Evolutionary conservation across 2,888 invertebrate species (phyloP).

Genomic region (Cryptus viduatorius): DNA sequence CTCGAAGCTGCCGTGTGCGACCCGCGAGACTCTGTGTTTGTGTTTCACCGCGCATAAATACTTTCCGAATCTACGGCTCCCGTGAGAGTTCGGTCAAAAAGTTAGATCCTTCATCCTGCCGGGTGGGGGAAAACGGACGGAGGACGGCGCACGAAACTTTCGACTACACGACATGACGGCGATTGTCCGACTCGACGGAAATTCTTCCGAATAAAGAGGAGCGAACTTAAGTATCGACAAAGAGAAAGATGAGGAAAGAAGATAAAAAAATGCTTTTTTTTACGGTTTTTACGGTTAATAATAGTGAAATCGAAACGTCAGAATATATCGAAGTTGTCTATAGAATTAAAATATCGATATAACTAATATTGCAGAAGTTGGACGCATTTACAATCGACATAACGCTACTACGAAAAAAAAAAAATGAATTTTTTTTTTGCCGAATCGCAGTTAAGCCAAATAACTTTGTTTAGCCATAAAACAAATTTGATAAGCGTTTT

Average conservation of each 20-base stretch:
- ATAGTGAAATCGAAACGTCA: no score
- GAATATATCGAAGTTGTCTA: no score
- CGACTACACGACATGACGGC: slow-evolving; percentile 27
- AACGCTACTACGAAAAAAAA: no score
- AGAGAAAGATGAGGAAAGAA: slow-evolving; percentile 4
- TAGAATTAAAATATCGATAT: no score
- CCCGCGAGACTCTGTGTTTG: slow-evolving; percentile 13
- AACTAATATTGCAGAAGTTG: no score
- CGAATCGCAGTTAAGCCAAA: no score
- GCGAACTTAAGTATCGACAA: slow-evolving; percentile 35
- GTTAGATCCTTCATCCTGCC: slow-evolving; percentile 72
- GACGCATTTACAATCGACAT: no score
- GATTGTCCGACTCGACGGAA: slow-evolving; percentile 21
- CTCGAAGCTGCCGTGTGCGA: slow-evolving; percentile 31
- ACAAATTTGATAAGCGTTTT: no score
- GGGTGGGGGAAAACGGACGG: slow-evolving; percentile 31
- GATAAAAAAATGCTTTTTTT: background rate
- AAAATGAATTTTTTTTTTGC: no score
- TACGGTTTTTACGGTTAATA: no score
- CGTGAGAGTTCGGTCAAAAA: slow-evolving; percentile 77
- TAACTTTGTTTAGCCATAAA: no score
- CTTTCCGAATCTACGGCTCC: slow-evolving; percentile 65
- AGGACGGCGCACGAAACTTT: slow-evolving; percentile 18
- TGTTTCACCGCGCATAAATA: slow-evolving; percentile 72
- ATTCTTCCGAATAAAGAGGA: slow-evolving; percentile 65